Base-by-base conservation (phyloP, 2,888 invertebrate genomes). In the Lacanobia oleracea region DNA sequence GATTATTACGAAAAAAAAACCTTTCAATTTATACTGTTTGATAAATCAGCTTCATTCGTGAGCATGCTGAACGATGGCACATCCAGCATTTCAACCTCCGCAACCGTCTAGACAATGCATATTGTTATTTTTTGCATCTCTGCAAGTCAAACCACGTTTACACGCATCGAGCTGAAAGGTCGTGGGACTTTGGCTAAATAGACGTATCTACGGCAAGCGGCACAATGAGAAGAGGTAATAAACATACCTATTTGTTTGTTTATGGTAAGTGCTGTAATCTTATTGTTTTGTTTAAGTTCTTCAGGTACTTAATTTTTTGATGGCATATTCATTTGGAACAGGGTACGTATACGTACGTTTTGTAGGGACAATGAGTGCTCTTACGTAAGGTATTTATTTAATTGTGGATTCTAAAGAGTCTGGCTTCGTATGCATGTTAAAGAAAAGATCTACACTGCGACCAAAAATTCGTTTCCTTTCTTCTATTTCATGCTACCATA, bases 61-160 rank as follows among this genome's bases (percentile, higher is more conserved):
- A 48, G 48, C 48, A 48, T 6, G 18, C 48, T 48, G 14, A 16
- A 54, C 50, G n/a, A 67, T 65, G 79, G 14, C 87, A 72, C 71
- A 85, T 88, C 87, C 50, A 87, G 86, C 43, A 12, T 14, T 33
- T 73, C 18, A 72, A 85, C 48, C 57, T 67, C 64, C 65, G 45
- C 61, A 27, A 54, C 62, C 21, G 63, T 66, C 53, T 74, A 87
- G 76, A 92, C 92, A 91, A 90, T 90, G 81, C 84, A 78, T 88
- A 91, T 91, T 92, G 91, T 90, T 87, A 83, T 90, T 89, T 87
- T 72, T 81, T 88, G 76, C 79, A 81, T 59, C 74, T 82, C 77
- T 76, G 74, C 79, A 80, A 75, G 67, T 79, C 72, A 71, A 59
- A 5, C 45, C 7, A 54, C 57, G 59, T 75, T 67, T 70, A 77